Evolutionary conservation across 2,888 invertebrate species (phyloP).

Genomic region (Epistrophe grossulariae): DNA sequence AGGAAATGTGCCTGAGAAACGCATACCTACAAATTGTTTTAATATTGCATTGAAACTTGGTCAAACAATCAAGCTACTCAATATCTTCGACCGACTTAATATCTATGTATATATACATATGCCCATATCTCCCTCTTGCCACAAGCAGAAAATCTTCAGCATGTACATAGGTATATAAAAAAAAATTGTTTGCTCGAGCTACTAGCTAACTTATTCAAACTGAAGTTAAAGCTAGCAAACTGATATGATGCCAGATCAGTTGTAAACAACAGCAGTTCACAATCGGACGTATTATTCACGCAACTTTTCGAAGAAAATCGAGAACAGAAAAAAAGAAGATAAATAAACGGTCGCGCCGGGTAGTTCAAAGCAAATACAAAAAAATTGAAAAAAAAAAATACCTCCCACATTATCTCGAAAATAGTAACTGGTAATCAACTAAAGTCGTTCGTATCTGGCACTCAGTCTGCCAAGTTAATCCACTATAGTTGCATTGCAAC

Average conservation of each 20-base stretch:
- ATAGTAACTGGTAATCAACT: slow-evolving; percentile 1
- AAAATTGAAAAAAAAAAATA: not conserved
- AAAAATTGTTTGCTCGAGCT: not conserved
- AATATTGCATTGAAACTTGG: slow-evolving; percentile 53
- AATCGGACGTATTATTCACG: slow-evolving; percentile 31
- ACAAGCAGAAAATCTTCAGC: slow-evolving; percentile 10
- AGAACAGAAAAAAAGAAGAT: not conserved
- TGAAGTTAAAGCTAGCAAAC: slow-evolving; percentile 30
- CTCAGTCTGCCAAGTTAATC: slow-evolving; percentile 45
- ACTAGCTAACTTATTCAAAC: slow-evolving; percentile 18
- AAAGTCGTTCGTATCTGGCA: slow-evolving; percentile 31
- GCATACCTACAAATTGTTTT: slow-evolving; percentile 33
- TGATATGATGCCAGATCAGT: slow-evolving; percentile 51
- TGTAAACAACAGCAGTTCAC: slow-evolving; percentile 54
- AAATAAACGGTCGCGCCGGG: not conserved
- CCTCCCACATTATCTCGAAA: slow-evolving; percentile 19
- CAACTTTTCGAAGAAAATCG: slow-evolving; percentile 1
- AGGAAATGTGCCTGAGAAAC: not conserved
- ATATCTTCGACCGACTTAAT: slow-evolving; percentile 7
- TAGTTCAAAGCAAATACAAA: not conserved
- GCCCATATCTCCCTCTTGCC: slow-evolving; percentile 13
- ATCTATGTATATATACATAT: not conserved
- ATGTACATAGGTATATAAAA: too few relatives aligned
- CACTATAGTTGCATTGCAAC: slow-evolving; percentile 15
- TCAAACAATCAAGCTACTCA: slow-evolving; percentile 6